Evolutionary conservation across 1,140 invertebrate genomes (phyloP).

Genomic region (Tribolium castaneum): DNA sequence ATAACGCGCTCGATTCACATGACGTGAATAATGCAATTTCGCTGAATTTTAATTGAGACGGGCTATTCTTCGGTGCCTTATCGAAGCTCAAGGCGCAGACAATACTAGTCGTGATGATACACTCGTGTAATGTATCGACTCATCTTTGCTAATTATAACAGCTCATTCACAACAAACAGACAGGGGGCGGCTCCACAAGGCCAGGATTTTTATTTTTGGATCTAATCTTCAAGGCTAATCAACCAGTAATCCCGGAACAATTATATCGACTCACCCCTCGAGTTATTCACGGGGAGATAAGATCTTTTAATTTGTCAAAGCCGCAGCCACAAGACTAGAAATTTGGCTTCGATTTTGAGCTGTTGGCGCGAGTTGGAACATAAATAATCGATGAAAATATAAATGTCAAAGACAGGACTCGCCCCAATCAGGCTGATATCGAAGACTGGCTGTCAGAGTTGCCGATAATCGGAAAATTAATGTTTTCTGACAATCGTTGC

Average conservation of each 20-base stretch:
- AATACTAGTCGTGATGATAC: not conserved
- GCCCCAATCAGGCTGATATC: not conserved
- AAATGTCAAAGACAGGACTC: not conserved
- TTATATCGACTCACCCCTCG: not conserved
- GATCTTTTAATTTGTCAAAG: not conserved
- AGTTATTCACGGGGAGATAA: not conserved
- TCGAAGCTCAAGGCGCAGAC: not conserved
- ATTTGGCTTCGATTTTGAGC: too few relatives aligned
- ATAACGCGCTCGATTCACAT: conserved; percentile 39
- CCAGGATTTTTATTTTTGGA: not conserved
- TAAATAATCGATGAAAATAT: not conserved
- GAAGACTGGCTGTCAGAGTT: not conserved
- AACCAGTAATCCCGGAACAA: not conserved
- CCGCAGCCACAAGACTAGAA: too few relatives aligned
- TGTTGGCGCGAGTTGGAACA: too few relatives aligned
- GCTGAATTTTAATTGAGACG: conserved; percentile 32
- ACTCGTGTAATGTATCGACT: not conserved
- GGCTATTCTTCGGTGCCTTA: not conserved
- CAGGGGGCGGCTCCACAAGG: not conserved
- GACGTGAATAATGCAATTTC: conserved; percentile 38
- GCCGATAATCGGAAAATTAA: not conserved
- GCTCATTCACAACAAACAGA: not conserved
- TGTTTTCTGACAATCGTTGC: not conserved
- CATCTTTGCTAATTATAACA: conserved; percentile 25
- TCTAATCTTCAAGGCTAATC: not conserved